phyloP scores from a whole-genome alignment of 2,888 invertebrate species.

The Nomada ruficornis region DNA sequence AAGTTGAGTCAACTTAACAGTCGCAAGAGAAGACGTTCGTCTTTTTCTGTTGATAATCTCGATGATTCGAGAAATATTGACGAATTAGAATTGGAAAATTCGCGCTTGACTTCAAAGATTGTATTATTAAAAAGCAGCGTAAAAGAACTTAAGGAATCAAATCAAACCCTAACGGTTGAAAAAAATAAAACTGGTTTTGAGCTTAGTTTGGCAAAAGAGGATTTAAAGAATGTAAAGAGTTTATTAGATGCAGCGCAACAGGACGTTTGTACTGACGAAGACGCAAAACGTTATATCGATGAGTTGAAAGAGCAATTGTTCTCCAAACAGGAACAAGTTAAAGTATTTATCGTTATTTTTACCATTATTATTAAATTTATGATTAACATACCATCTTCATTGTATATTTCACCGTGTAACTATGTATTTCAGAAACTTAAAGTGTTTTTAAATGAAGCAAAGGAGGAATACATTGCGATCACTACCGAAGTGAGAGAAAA shows the following conservation, averaged over 20 bases:
- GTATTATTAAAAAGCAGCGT: constrained; percentile 69
- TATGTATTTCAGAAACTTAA: constrained; percentile 73
- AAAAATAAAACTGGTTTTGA: constrained; percentile 76
- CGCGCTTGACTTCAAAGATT: constrained; percentile 70
- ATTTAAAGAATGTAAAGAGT: constrained; percentile 70
- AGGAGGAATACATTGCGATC: constrained; percentile 79
- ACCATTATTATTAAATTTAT: not conserved
- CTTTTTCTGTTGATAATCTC: constrained; percentile 30
- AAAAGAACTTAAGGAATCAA: constrained; percentile 70
- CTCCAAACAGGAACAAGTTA: constrained; percentile 73
- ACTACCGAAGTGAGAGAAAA: constrained; percentile 68
- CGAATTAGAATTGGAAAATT: constrained; percentile 74
- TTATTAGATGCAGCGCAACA: constrained; percentile 72
- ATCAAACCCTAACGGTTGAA: constrained; percentile 69
- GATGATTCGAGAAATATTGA: constrained; percentile 37
- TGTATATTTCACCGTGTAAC: constrained; percentile 7
- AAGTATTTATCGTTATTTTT: constrained; percentile 63
- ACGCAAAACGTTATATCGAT: constrained; percentile 64
- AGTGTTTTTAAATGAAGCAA: constrained; percentile 79
- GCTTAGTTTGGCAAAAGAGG: constrained; percentile 71
- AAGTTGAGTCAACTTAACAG: constrained; percentile 68
- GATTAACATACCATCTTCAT: not conserved
- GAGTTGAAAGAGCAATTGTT: constrained; percentile 73
- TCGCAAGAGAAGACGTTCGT: constrained; percentile 69
- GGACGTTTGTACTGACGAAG: constrained; percentile 62